Base-by-base conservation (phyloP, 2,888 invertebrate species). In the Ditylenchus weischeri region DNA sequence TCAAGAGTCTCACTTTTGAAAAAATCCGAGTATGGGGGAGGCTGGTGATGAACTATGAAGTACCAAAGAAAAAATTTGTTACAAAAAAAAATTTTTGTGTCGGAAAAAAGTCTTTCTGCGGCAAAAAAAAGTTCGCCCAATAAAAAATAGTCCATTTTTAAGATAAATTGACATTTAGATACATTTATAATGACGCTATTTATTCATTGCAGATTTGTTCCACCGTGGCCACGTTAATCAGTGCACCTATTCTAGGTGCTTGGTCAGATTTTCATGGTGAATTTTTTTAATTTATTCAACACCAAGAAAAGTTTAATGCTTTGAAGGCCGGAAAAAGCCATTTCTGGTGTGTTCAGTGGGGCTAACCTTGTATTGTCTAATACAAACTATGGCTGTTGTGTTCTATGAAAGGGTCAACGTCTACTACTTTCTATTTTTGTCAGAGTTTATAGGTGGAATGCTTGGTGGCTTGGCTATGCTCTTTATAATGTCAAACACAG, bases 331-430 rank as follows among this genome's bases (percentile, higher is more conserved):
- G 49, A 73, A 73, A 64, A 69, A 64, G 19, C 78, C 78, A 11
- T 57, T 79, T 36, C 23, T 79, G 10, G 74, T 78, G 64, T 62
- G 74, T 3, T 66, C 77, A 43, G 57, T 70, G 13, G 78, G 75
- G 11, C 68, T 72, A 43, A 50, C 75, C 21, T 8, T 77, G 35
- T 70, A 75, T 67, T 70, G 68, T 21, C 60, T 72, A 15, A 58
- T 77, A 11, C 64, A 75, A 43, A 57, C 77, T 0, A 62, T 72
- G 23, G 71, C 78, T 18, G 75, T 77, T 0, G 43, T 77, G 21
- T 73, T 72, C 36, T 79, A 79, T 60, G 73, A 77, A 48, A 51
- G 66, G 11, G 58, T 75, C 18, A 75, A 74, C 49, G 71, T 79
- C 54, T 79, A 79, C 62, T 68, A 68, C 36, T 76, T 76, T 73